Base-by-base conservation (phyloP, 37 sponge, comb jelly and placozoan species). In the Hexactinellida sp. region DNA sequence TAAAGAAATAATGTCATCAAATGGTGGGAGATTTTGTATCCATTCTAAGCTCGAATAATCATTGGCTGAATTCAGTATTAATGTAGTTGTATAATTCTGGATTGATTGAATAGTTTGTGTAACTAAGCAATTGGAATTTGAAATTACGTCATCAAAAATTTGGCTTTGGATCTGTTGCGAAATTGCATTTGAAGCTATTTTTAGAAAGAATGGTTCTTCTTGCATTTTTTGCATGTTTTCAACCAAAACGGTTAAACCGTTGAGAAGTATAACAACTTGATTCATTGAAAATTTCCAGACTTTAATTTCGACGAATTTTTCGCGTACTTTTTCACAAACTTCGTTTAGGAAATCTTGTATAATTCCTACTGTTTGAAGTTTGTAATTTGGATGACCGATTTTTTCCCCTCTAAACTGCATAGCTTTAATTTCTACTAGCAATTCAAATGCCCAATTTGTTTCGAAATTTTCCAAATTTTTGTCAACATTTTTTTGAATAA, bases 221-320 rank as follows among this genome's bases (percentile, higher is more conserved):
- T 63, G 76, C 76, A 63, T 63, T 63, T 28, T 63, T 63, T 63
- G 76, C 21, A 63, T 63, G 13, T 63, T 63, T 63, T 63, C 76
- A 32, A 10, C 34, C 21, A 10, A 28, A 63, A 63, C 34, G 25
- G 76, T 63, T 32, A 63, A 7, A 10, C 76, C 76, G 34, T 63
- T 63, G 3, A 63, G 13, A 1, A 63, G 21, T 3, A 63, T 28
- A 23, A 63, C 76, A 63, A 63, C 76, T 63, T 28, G 28, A 63
- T 10, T 1, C 76, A 63, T 63, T 25, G 76, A 63, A 63, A n/a
- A 21, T 63, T 63, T 63, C 21, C 28, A 63, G 5, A 63, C 30
- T 32, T n/a, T 3, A 63, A 63, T 63, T 63, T 63, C 30, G 19
- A 7, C 13, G 30, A 63, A 63, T 63, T n/a, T 63, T n/a, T 63